Conservation (phyloP, 2,797 vertebrate species). For the Onychomys leucogaster region DNA sequence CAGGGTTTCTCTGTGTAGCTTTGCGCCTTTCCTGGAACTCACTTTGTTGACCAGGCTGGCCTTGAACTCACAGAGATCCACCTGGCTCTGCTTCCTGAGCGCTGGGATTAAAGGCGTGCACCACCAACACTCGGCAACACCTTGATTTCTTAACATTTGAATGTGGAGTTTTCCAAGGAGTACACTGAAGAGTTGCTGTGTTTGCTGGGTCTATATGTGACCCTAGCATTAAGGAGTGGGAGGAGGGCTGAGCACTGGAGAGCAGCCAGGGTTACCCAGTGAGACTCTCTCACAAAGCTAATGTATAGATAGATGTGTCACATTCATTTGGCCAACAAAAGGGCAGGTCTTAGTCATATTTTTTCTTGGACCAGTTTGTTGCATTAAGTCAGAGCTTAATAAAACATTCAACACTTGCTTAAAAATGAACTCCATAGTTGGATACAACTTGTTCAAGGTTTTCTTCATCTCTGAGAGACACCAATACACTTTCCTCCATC, state of each 20-base stretch:
- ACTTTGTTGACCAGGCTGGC: too few relatives aligned
- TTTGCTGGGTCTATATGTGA: neutral
- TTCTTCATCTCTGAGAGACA: neutral
- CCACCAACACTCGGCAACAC: too few relatives aligned
- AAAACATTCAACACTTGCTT: neutral
- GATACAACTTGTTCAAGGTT: slow-evolving; percentile 15
- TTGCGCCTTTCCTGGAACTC: too few relatives aligned
- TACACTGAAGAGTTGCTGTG: neutral
- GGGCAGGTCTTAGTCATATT: neutral
- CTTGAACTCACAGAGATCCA: too few relatives aligned
- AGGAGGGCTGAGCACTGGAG: neutral
- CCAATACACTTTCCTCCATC: neutral
- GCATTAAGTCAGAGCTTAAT: neutral
- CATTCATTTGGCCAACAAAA: neutral
- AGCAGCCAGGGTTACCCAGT: too few relatives aligned
- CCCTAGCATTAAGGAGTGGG: neutral
- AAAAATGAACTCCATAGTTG: neutral
- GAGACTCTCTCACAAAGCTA: neutral
- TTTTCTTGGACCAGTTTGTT: neutral
- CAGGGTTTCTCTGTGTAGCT: too few relatives aligned
- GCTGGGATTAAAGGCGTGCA: too few relatives aligned
- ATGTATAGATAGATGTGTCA: neutral
- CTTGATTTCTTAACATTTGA: neutral
- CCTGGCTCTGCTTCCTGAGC: too few relatives aligned
- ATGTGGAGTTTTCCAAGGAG: neutral